Percentiles rank a stretch among this genome's conserved stretches.
These are phyloP conservation scores for Mastigias papua DNA, from an alignment of 30 jellyfish, hydroid and myxozoan genomes.

Conservation along the genomic window DNA sequence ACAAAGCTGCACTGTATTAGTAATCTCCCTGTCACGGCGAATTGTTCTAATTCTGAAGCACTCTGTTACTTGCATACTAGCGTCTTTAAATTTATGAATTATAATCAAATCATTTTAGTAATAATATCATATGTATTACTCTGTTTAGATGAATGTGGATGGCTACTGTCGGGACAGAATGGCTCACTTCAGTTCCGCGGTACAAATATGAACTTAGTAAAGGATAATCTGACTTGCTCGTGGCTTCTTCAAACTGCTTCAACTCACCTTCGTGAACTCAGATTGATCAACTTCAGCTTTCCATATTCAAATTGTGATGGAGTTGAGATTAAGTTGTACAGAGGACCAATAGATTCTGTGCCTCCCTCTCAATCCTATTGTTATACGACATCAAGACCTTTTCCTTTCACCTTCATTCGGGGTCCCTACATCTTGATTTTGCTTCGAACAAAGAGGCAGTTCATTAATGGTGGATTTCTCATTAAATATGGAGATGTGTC, in stretches of 20 bases:
- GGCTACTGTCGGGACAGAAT: conserved; percentile 4
- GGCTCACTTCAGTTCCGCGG: conserved; percentile 19
- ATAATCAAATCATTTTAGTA: too few species aligned
- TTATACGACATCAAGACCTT: conserved; percentile 7
- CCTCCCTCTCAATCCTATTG: not conserved
- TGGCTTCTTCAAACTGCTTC: conserved; percentile 14
- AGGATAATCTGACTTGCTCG: not conserved
- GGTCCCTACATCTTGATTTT: conserved; percentile 19
- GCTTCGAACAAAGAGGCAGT: not conserved
- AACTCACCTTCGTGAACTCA: not conserved
- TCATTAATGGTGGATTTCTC: not conserved
- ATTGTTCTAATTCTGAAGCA: too few species aligned
- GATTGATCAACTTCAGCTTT: not conserved
- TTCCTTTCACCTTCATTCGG: not conserved
- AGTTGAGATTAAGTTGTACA: not conserved
- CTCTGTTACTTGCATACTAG: too few species aligned
- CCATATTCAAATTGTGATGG: not conserved
- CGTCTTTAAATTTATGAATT: too few species aligned
- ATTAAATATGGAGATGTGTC: not conserved
- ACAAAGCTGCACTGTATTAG: too few species aligned
- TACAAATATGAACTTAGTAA: not conserved
- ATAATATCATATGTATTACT: not conserved
- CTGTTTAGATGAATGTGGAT: conserved; percentile 34
- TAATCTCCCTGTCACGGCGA: too few species aligned
- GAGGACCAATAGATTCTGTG: conserved; percentile 29